Base-by-base conservation (phyloP, 2,888 invertebrate species). In the Miltochrista miniata region DNA sequence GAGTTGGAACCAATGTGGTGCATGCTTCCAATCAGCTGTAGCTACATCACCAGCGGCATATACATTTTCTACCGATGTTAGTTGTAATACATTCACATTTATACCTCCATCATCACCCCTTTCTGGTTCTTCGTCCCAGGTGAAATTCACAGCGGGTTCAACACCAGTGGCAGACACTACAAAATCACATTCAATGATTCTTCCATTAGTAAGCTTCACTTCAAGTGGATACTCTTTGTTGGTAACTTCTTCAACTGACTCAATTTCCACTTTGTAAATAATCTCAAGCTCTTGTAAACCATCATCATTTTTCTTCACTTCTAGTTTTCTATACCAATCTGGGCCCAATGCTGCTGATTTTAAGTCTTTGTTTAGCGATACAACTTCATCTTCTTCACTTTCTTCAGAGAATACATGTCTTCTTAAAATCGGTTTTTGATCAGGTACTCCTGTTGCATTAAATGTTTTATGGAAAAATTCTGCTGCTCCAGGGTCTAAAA, bases 41-140 rank as follows among this genome's bases (percentile, higher is more conserved):
- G 98, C 98, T 7, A 97, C 95, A 93, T 99, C 99, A 1, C 99
- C 99, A 40, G 98, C 99, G 8, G 99, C 99, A 92, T 94, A 99
- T 18, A 99, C 93, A 81, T 96, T 93, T 18, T 80, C 74, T 2
- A 96, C 74, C 42, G 95, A 95, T 1, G 98, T 98, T 80, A 95
- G 93, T 94, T 99, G 96, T 73, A 94, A 93, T 79, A 96, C 95
- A 89, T 98, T 94, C 0, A 99, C 97, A 58, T 92, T 83, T 50
- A 98, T 92, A 15, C 98, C 99, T n/a, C 96, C 95, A 87, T 98
- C 98, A 2, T 84, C 74, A 0, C 93, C 93, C 54, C 87, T 82
- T 1, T 83, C 68, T 18, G 95, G 89, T 56, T 89, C 62, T 54
- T 83, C 74, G 64, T 94, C 93, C 66, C 92, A 93, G 35, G 76